Percentiles rank a stretch among this genome's conserved stretches.
phyloP scores from a whole-genome alignment of 2,888 invertebrate species.

The Drosophila histrio region DNA sequence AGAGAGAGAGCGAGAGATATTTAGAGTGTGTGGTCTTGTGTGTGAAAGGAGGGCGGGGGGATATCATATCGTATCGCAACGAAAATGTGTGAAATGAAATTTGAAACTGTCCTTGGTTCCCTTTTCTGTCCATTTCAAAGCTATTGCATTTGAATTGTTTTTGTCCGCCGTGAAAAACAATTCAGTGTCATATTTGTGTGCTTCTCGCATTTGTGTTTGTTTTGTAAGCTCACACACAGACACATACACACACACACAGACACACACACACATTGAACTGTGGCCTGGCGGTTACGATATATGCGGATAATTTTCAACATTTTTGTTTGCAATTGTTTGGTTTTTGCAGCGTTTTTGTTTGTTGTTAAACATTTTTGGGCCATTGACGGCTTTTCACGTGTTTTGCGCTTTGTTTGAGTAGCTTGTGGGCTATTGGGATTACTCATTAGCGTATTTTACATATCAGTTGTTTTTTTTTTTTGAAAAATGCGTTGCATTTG shows the following conservation, averaged over 20 bases:
- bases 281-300: constrained; percentile 38
- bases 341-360: constrained; percentile 25
- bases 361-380: constrained; percentile 35
- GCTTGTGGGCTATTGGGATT: constrained; percentile 16
- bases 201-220: constrained; percentile 44
- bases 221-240: constrained; percentile 42
- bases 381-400: constrained; percentile 43
- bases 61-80: constrained; percentile 22
- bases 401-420: constrained; percentile 30
- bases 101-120: constrained; percentile 50
- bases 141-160: constrained; percentile 45
- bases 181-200: constrained; percentile 73
- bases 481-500: not conserved
- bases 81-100: constrained; percentile 72
- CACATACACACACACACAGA: not conserved
- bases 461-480: not conserved
- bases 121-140: constrained; percentile 17
- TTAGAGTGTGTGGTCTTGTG: not conserved
- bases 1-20: not conserved
- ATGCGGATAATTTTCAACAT: constrained; percentile 65
- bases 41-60: not conserved
- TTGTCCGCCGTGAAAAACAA: constrained; percentile 62
- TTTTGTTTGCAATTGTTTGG: constrained; percentile 56
- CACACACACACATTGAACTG: constrained; percentile 2
- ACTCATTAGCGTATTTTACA: constrained; percentile 4